Base-by-base conservation (phyloP, 2,888 invertebrate genomes). In the Cyaniris semiargus region DNA sequence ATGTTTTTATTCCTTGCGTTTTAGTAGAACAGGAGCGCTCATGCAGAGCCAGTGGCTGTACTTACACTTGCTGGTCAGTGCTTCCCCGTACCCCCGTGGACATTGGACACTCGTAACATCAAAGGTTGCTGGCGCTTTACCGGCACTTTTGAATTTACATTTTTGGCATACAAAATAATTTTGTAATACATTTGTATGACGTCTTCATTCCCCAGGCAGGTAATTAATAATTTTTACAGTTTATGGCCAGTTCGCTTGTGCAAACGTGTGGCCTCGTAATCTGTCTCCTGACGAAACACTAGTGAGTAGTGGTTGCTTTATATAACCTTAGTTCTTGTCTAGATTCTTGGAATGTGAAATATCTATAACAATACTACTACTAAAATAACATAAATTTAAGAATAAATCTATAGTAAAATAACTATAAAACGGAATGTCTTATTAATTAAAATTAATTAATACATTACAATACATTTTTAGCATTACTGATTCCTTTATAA, bases 251-350 rank as follows among this genome's bases (percentile, higher is more conserved):
- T 48, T 72, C 15, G 38, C 4, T 72, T 72, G 44, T 48, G 72
- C 72, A 72, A 72, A 38, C 38, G 71, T 38, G 31, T 72, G 23
- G 44, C 72, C 72, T 72, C 72, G 72, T 23, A 27, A 23, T 23
- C 18, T 44, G n/a, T 72, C 71, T 44, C 71, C 18, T 72, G 48
- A 48, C 72, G 72, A 72, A 48, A 72, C 48, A 23, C 23, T 23
- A n/a, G n/a, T n/a, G n/a, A n/a, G 38, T 44, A 34, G 27, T 18
- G 21, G 21, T 71, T 48, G 27, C 72, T 48, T 48, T 72, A 48
- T 72, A 72, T 44, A 72, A 72, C 8, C 72, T 23, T 48, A 66
- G 21, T 21, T 21, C 27, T 66, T 66, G 23, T 23, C 58, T 58
- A 21, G 23, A 21, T 21, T 66, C 60, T 23, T 15, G 27, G 4